Evolutionary conservation across 2,113 vertebrate genomes (phyloP).

Genomic region (Archocentrus centrarchus): DNA sequence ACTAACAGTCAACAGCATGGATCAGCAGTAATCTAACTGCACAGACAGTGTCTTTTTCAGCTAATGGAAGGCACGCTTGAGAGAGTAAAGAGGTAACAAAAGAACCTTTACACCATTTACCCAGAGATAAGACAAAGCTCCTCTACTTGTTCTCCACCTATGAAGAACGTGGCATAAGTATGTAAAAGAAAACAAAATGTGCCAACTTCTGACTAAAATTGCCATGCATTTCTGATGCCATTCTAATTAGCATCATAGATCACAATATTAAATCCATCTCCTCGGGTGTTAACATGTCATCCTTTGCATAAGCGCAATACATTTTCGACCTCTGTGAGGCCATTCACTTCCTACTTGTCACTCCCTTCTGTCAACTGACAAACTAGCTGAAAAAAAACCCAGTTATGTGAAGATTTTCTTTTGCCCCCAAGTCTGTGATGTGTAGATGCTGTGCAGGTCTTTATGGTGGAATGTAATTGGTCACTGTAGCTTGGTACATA

Average conservation of each 20-base stretch:
- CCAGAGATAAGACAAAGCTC: neutral
- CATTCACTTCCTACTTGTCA: neutral
- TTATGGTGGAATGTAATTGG: slow-evolving; percentile 6
- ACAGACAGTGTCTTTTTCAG: slow-evolving; percentile 59
- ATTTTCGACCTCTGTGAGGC: neutral
- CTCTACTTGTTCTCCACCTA: neutral
- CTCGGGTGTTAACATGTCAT: slow-evolving; percentile 15
- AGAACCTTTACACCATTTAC: slow-evolving; percentile 18
- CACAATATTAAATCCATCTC: slow-evolving; percentile 23
- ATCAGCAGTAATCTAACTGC: slow-evolving; percentile 81
- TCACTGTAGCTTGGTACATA: slow-evolving; percentile 10
- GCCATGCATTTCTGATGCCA: neutral
- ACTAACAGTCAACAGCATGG: slow-evolving; percentile 80
- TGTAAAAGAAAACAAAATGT: neutral
- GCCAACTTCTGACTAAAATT: neutral
- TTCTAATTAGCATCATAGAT: slow-evolving; percentile 35
- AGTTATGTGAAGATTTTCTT: slow-evolving; percentile 23
- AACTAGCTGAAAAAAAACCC: slow-evolving; percentile 25
- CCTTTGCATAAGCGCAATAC: neutral
- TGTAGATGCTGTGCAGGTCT: slow-evolving; percentile 8
- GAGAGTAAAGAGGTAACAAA: slow-evolving; percentile 3
- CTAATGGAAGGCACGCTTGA: slow-evolving; percentile 25
- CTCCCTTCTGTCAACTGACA: neutral
- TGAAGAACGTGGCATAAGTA: neutral
- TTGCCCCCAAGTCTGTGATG: slow-evolving; percentile 1